Percentiles rank a stretch among this genome's conserved stretches.
These are phyloP conservation scores for Nesogale talazaci DNA, from an alignment of 2,113 vertebrate genomes.

Conservation along the genomic window DNA sequence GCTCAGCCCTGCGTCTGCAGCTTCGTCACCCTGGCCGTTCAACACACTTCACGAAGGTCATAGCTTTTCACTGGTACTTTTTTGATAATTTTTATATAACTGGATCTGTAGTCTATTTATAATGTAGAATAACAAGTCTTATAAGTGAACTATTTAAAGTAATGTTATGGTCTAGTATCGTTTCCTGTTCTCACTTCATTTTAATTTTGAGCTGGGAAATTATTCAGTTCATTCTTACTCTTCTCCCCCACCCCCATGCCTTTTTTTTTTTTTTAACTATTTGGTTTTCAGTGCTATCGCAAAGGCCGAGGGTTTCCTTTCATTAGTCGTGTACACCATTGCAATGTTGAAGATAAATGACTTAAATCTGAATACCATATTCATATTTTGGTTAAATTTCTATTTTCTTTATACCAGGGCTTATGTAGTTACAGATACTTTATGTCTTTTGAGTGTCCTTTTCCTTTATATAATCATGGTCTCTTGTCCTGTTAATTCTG, in stretches of 20 bases:
- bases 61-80: constrained; percentile 78
- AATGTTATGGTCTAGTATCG: constrained; percentile 80
- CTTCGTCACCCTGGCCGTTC: constrained; percentile 54
- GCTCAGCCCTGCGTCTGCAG: not conserved
- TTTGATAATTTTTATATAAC: constrained; percentile 87
- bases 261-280: constrained; percentile 77
- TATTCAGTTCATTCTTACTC: constrained; percentile 67
- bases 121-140: constrained; percentile 73
- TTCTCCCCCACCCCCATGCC: constrained; percentile 6
- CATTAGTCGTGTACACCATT: constrained; percentile 46
- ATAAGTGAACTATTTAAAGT: constrained; percentile 75
- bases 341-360: constrained; percentile 44
- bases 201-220: constrained; percentile 73
- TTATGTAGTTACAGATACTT: not conserved
- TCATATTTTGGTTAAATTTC: constrained; percentile 42
- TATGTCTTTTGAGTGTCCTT: constrained; percentile 27
- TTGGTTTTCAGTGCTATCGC: constrained; percentile 73
- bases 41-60: constrained; percentile 64
- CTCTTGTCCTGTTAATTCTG: not conserved
- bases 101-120: constrained; percentile 77
- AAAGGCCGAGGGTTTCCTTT: constrained; percentile 70
- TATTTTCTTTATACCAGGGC: constrained; percentile 68
- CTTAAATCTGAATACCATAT: constrained; percentile 9
- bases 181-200: constrained; percentile 74
- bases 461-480: not conserved